These are phyloP conservation scores for Tauraco erythrolophus DNA, from an alignment of 2,113 vertebrate genomes.

Conservation along the genomic window DNA sequence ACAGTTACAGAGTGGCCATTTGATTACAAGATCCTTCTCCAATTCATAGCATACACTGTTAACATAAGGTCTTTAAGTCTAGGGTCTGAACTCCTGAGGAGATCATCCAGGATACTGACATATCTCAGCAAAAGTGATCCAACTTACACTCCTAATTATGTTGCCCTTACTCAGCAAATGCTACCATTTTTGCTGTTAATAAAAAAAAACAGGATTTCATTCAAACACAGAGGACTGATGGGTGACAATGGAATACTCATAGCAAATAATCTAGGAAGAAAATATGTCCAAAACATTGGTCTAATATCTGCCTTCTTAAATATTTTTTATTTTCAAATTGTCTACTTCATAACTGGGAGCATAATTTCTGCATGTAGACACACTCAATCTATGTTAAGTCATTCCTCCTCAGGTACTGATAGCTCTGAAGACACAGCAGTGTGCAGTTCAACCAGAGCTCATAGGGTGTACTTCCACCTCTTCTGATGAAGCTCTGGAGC, in stretches of 20 bases:
- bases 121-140: neutral
- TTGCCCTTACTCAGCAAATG: neutral
- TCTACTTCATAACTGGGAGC: neutral
- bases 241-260: neutral
- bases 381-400: neutral
- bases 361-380: neutral
- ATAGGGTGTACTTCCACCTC: neutral
- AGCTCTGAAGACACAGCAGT: neutral
- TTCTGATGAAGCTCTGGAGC: neutral
- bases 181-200: neutral
- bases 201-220: neutral
- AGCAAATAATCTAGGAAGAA: neutral
- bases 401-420: neutral
- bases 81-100: neutral
- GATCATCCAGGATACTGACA: neutral
- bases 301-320: neutral
- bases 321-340: neutral
- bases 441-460: neutral
- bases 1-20: neutral
- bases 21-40: neutral
- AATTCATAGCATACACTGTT: rapidly evolving
- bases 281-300: neutral
- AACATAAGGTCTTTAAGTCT: neutral
- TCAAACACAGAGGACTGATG: neutral
- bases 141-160: neutral